Conservation (phyloP, 2,113 vertebrate genomes). For the Garra rufa region DNA sequence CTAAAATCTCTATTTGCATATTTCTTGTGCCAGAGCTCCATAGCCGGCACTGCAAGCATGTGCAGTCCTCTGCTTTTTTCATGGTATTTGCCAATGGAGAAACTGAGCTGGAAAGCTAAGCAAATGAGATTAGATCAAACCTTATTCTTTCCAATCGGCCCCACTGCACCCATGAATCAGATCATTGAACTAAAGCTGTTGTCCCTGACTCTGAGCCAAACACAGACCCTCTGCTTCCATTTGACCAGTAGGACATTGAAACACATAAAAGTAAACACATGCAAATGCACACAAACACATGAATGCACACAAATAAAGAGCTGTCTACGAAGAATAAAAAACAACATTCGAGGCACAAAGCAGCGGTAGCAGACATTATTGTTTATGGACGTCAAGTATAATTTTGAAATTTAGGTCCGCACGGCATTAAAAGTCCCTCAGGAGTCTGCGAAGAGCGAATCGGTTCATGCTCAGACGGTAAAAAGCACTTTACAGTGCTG, state of each 20-base stretch:
- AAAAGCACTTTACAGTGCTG: slow-evolving; percentile 12
- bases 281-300: slow-evolving; percentile 32
- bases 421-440: not conserved
- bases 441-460: not conserved
- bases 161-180: slow-evolving; percentile 44
- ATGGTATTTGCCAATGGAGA: slow-evolving; percentile 68
- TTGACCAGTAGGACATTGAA: slow-evolving; percentile 34
- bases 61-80: slow-evolving; percentile 49
- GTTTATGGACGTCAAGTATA: slow-evolving; percentile 3
- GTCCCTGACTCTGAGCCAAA: slow-evolving; percentile 29
- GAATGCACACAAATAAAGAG: slow-evolving; percentile 7
- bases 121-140: slow-evolving; percentile 61
- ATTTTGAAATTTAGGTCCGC: not conserved
- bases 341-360: slow-evolving; percentile 18
- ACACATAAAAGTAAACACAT: slow-evolving; percentile 31
- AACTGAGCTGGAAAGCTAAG: slow-evolving; percentile 63
- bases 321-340: not conserved
- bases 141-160: slow-evolving; percentile 45
- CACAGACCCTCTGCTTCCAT: slow-evolving; percentile 32
- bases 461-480: slow-evolving; percentile 4
- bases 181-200: slow-evolving; percentile 48
- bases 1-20: slow-evolving; percentile 52
- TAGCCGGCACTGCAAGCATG: slow-evolving; percentile 21
- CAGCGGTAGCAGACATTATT: not conserved
- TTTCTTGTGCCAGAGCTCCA: slow-evolving; percentile 17